A percentile compares a stretch with the other conserved stretches of the same genome.
phyloP scores from a whole-genome alignment of 2,113 vertebrate genomes.

The Syngnathus floridae region DNA sequence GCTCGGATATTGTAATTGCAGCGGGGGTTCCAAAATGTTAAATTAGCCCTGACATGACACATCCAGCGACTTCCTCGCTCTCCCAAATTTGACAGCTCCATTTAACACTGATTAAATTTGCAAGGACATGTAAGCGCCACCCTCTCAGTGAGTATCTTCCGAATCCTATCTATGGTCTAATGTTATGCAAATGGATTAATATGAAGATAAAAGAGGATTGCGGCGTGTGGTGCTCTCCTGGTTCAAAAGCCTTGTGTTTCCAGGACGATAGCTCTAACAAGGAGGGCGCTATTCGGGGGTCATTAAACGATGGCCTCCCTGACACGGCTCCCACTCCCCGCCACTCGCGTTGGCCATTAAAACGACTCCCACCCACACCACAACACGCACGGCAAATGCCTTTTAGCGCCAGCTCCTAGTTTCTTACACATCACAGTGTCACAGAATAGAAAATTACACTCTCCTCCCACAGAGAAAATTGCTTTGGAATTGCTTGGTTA shows the following conservation, averaged over 20 bases:
- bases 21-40: conserved; percentile 53
- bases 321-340: conserved; percentile 63
- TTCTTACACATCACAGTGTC: conserved; percentile 79
- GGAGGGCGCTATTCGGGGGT: conserved; percentile 75
- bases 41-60: conserved; percentile 57
- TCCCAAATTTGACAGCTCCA: conserved; percentile 61
- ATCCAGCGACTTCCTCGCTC: conserved; percentile 30
- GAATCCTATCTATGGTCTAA: conserved; percentile 60
- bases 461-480: conserved; percentile 81
- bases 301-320: conserved; percentile 74
- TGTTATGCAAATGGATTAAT: conserved; percentile 80
- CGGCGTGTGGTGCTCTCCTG: conserved; percentile 59
- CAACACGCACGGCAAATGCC: conserved; percentile 65
- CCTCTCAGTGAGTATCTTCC: conserved; percentile 62
- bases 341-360: conserved; percentile 68
- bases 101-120: conserved; percentile 76
- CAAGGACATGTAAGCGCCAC: conserved; percentile 67
- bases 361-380: conserved; percentile 67
- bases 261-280: conserved; percentile 72
- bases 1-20: conserved; percentile 57
- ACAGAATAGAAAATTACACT: conserved; percentile 82
- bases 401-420: conserved; percentile 72
- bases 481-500: conserved; percentile 80
- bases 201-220: conserved; percentile 75
- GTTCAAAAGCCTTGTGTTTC: conserved; percentile 70